A percentile compares a stretch with the other conserved stretches of the same genome.
Evolutionary conservation across 2,888 invertebrate genomes (phyloP).

Genomic region (Mactromeris polynyma): DNA sequence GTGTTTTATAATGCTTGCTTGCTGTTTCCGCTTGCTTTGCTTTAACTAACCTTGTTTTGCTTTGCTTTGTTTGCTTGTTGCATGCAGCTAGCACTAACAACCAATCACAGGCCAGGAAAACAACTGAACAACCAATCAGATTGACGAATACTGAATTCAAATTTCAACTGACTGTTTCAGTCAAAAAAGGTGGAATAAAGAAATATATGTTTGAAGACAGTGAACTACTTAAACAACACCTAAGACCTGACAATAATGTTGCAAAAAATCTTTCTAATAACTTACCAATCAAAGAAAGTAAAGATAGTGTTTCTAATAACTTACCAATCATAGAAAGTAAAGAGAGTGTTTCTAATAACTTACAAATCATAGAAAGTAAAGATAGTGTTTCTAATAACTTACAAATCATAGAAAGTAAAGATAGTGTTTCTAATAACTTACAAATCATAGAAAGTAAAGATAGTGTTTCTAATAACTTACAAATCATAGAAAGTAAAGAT

Average conservation of each 20-base stretch:
- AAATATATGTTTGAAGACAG: background rate
- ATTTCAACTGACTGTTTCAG: background rate
- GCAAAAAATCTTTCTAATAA: background rate
- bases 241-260: background rate
- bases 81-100: background rate
- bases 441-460: background rate
- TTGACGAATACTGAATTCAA: background rate
- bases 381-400: no score
- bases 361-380: no score
- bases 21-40: background rate
- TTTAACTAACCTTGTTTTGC: background rate
- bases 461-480: background rate
- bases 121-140: background rate
- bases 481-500: background rate
- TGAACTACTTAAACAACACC: background rate
- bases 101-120: background rate
- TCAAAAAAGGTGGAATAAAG: background rate
- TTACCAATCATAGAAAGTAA: no score
- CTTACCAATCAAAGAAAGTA: background rate
- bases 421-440: background rate
- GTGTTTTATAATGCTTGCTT: background rate
- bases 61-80: conserved; percentile 15
- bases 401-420: no score
- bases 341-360: no score
- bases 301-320: background rate